phyloP scores from a whole-genome alignment of 2,113 vertebrate species.

The Perognathus longimembris region DNA sequence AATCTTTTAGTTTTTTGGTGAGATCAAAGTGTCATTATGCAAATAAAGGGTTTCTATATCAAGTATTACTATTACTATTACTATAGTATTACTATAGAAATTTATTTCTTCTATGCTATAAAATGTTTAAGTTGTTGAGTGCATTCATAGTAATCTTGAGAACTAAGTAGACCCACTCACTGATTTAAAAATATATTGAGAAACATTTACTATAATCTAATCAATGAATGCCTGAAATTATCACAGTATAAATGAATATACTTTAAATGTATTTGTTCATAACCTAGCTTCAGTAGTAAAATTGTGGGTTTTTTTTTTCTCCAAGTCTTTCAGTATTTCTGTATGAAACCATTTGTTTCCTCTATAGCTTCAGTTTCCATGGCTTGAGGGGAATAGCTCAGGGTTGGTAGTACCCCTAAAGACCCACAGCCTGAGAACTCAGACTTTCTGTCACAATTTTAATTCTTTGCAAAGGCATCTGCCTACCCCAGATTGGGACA shows the following conservation, averaged over 20 bases:
- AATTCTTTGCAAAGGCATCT: background rate
- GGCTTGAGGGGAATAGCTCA: background rate
- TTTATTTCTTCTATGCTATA: background rate
- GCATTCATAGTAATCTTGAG: background rate
- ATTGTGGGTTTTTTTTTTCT: background rate
- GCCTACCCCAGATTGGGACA: background rate
- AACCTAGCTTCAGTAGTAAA: background rate
- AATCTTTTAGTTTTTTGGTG: no score
- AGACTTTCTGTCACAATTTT: background rate
- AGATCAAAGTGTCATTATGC: no score
- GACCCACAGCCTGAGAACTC: background rate
- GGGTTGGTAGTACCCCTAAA: background rate
- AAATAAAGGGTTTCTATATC: background rate
- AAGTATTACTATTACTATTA: no score
- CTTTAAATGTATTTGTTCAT: background rate
- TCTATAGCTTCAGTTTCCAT: background rate
- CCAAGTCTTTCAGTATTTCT: background rate
- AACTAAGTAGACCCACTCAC: background rate
- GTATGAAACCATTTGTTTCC: background rate
- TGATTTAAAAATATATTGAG: background rate
- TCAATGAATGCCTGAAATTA: conserved; percentile 3
- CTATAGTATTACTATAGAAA: conserved; percentile 1
- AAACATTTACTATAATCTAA: background rate
- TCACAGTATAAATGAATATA: background rate
- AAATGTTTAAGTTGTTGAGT: background rate